A percentile compares a stretch with the other conserved stretches of the same genome.
phyloP scores from a whole-genome alignment of 2,113 vertebrate species.

The Ammodramus savannarum region DNA sequence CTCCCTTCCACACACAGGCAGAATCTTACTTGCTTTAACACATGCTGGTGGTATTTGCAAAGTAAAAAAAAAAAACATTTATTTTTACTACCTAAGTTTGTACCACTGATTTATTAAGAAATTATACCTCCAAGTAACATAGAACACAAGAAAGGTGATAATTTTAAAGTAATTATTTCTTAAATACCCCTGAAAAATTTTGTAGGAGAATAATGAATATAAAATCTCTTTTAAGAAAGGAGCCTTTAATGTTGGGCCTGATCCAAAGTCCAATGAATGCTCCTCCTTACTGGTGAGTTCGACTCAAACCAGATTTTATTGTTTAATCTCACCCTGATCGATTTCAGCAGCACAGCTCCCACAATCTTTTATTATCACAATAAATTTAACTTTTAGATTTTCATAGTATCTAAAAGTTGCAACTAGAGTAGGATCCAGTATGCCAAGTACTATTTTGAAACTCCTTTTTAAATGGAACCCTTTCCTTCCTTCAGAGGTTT shows the following conservation, averaged over 20 bases:
- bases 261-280: background rate
- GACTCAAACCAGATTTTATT: background rate
- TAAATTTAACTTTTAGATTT: conserved; percentile 40
- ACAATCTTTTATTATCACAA: conserved; percentile 43
- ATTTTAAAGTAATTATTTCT: background rate
- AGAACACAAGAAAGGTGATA: background rate
- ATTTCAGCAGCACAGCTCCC: conserved; percentile 25
- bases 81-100: background rate
- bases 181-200: background rate
- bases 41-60: conserved; percentile 16
- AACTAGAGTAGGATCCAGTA: background rate
- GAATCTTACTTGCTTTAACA: conserved; percentile 16
- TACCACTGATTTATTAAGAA: conserved; percentile 27
- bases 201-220: background rate
- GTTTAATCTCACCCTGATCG: conserved; percentile 13
- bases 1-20: background rate
- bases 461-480: background rate
- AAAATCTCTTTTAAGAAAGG: background rate
- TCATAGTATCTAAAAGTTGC: background rate
- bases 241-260: background rate
- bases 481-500: background rate
- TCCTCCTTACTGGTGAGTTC: background rate
- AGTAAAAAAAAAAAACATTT: background rate
- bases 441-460: background rate
- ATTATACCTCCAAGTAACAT: background rate